phyloP scores from a whole-genome alignment of 2,113 vertebrate genomes.

The Colius striatus region DNA sequence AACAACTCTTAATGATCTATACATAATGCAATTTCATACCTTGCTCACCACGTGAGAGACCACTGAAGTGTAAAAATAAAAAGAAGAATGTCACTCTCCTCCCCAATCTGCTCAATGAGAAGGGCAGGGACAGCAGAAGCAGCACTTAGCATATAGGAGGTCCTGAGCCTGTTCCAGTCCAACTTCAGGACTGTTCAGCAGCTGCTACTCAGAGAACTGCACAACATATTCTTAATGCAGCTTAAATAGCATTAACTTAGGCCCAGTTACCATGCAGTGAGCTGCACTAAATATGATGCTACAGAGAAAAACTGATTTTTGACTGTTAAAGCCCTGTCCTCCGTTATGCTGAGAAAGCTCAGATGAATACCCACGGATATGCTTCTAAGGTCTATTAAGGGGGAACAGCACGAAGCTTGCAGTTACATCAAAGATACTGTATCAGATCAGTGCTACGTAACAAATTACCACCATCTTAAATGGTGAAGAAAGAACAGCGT shows the following conservation, averaged over 20 bases:
- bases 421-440: background rate
- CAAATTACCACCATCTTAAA: slow-evolving; percentile 28
- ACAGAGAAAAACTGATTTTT: slow-evolving; percentile 8
- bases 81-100: background rate
- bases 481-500: background rate
- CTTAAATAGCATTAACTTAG: slow-evolving; percentile 11
- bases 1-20: background rate
- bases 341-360: slow-evolving; percentile 9
- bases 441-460: slow-evolving; percentile 29
- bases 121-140: background rate
- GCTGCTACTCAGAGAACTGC: background rate
- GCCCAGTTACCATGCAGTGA: background rate
- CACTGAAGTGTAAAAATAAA: background rate
- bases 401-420: slow-evolving; percentile 44
- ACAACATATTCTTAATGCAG: background rate
- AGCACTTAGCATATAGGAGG: background rate
- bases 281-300: background rate
- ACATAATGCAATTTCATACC: background rate
- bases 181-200: background rate
- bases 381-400: slow-evolving; percentile 31
- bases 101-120: background rate
- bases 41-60: background rate
- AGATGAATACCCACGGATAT: background rate
- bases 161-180: background rate
- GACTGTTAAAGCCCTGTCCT: background rate